Conservation (phyloP, 2,113 vertebrate species). For the Ia io region DNA sequence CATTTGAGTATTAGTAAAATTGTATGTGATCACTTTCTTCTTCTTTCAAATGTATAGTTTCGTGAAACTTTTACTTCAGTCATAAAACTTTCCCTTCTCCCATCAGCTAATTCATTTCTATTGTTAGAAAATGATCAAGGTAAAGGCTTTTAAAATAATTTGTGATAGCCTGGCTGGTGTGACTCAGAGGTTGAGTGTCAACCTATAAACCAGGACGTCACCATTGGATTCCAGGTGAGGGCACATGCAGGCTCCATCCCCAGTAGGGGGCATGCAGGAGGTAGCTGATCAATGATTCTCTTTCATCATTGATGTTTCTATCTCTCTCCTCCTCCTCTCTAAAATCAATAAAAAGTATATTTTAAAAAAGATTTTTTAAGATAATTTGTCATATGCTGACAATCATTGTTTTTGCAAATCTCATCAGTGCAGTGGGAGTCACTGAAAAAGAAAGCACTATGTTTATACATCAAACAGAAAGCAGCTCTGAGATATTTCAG, state of each 20-base stretch:
- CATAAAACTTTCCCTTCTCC: neutral
- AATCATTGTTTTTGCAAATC: neutral
- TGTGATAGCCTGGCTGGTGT: neutral
- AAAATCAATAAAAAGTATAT: no score
- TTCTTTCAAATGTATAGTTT: neutral
- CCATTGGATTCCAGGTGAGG: no score
- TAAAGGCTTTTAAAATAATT: neutral
- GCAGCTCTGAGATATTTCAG: neutral
- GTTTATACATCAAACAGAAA: neutral
- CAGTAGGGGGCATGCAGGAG: no score
- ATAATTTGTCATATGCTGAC: neutral
- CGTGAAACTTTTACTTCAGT: neutral
- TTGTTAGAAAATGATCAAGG: neutral
- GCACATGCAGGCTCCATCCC: no score
- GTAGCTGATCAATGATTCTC: no score
- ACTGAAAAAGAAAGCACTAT: neutral
- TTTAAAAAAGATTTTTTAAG: neutral
- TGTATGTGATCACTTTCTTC: neutral
- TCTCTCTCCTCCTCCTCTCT: no score
- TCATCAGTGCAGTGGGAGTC: neutral
- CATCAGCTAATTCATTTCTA: neutral
- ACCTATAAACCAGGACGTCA: no score
- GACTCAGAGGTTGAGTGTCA: no score
- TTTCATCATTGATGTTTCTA: no score
- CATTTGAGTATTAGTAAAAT: constrained; percentile 10